Evolutionary conservation across 2,797 vertebrate species (phyloP).

Genomic region (Xyrichtys novacula): DNA sequence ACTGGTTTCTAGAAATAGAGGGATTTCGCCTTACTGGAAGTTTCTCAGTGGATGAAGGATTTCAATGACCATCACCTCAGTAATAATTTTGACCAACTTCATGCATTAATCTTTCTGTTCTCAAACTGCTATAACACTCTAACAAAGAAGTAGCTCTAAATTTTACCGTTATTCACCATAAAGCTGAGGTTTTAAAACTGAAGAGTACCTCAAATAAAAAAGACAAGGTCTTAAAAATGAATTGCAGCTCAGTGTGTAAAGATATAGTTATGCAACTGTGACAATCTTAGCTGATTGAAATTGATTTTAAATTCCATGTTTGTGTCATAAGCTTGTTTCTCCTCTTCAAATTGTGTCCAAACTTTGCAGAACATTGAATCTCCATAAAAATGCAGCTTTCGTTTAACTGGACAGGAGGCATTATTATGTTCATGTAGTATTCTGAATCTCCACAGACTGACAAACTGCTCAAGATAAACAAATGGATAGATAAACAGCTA

Average conservation of each 20-base stretch:
- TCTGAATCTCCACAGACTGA: conserved; percentile 7
- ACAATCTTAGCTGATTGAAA: background rate
- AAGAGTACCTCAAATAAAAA: no score
- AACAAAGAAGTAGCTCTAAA: no score
- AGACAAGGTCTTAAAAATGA: background rate
- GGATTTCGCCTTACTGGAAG: no score
- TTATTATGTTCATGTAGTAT: background rate
- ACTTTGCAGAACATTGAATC: background rate
- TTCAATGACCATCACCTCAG: no score
- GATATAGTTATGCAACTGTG: background rate
- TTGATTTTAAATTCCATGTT: background rate
- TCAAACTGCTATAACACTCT: no score
- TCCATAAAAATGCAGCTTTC: background rate
- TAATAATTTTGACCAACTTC: no score
- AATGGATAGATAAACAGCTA: conserved; percentile 12
- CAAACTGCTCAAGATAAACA: background rate
- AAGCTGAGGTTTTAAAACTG: no score
- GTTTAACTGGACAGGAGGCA: conserved; percentile 8
- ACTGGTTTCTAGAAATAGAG: no score
- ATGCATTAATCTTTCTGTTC: no score
- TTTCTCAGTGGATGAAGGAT: no score
- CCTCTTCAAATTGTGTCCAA: background rate
- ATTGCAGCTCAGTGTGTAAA: background rate
- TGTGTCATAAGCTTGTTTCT: background rate
- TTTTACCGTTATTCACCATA: no score